Percentiles rank a stretch among this genome's conserved stretches.
phyloP scores from a whole-genome alignment of 2,888 invertebrate genomes.

The Chorisops tibialis region DNA sequence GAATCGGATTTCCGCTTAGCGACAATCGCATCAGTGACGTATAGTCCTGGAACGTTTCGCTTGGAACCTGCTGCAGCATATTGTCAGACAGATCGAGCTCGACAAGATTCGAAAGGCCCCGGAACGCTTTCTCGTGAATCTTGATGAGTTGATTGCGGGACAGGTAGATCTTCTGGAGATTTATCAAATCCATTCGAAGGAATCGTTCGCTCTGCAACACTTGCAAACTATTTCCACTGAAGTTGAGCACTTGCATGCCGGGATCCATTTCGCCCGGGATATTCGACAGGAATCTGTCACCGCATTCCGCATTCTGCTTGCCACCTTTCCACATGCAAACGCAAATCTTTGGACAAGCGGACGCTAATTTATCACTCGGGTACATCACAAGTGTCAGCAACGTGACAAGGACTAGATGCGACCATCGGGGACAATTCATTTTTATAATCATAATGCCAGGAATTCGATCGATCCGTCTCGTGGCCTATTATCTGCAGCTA shows the following conservation, averaged over 20 bases:
- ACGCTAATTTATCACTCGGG: slow-evolving; percentile 25
- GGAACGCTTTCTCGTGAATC: slow-evolving; percentile 77
- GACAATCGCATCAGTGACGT: slow-evolving; percentile 79
- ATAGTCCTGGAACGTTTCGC: slow-evolving; percentile 73
- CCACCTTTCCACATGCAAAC: slow-evolving; percentile 91
- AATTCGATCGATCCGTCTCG: slow-evolving; percentile 14
- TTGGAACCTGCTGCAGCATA: slow-evolving; percentile 71
- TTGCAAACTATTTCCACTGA: slow-evolving; percentile 78
- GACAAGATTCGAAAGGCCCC: slow-evolving; percentile 80
- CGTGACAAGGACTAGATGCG: slow-evolving; percentile 22
- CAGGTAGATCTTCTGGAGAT: slow-evolving; percentile 83
- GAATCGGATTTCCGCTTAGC: slow-evolving; percentile 79
- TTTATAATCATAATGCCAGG: slow-evolving; percentile 29
- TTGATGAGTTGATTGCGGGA: slow-evolving; percentile 73
- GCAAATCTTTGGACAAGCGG: slow-evolving; percentile 69
- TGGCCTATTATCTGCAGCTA: slow-evolving; percentile 9
- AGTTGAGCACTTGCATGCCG: slow-evolving; percentile 83
- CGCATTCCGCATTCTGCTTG: slow-evolving; percentile 86
- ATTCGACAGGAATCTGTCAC: slow-evolving; percentile 69
- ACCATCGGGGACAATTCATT: slow-evolving; percentile 28
- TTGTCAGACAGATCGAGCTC: slow-evolving; percentile 85
- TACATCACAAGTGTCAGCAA: slow-evolving; percentile 24
- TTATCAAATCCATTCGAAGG: slow-evolving; percentile 71
- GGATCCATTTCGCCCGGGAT: slow-evolving; percentile 78
- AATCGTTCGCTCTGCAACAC: slow-evolving; percentile 76